Percentiles rank a stretch among this genome's conserved stretches.
Conservation (phyloP, 2,113 vertebrate species). For the Thunnus maccoyii region DNA sequence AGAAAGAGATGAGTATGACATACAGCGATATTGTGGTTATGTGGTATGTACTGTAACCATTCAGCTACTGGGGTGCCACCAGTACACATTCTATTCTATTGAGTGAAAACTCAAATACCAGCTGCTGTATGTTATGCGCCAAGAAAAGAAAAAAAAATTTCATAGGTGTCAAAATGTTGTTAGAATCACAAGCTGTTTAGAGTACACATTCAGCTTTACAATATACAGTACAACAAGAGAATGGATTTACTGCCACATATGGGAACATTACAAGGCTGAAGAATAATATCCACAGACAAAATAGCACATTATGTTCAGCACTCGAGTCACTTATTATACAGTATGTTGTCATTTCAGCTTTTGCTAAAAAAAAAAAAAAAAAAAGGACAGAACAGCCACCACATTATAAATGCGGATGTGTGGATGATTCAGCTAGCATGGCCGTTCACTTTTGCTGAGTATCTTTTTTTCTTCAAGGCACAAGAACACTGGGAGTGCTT, state of each 20-base stretch:
- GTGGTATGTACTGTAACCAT: too few species aligned
- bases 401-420: not conserved
- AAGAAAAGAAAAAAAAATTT: conserved; percentile 1
- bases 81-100: conserved; percentile 28
- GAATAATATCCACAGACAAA: conserved; percentile 20
- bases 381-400: conserved; percentile 3
- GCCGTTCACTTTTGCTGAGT: conserved; percentile 35
- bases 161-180: not conserved
- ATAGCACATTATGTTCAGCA: conserved; percentile 33
- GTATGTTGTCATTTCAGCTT: conserved; percentile 28
- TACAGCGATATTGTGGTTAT: too few species aligned
- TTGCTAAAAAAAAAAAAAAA: conserved; percentile 46
- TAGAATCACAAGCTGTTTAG: conserved; percentile 14
- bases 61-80: not conserved
- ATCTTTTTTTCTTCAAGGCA: conserved; percentile 77
- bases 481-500: conserved; percentile 65
- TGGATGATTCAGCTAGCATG: conserved; percentile 45
- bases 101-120: conserved; percentile 46
- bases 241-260: conserved; percentile 4
- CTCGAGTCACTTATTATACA: conserved; percentile 30
- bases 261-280: conserved; percentile 1
- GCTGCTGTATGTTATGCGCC: conserved; percentile 14
- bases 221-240: conserved; percentile 47
- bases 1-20: too few species aligned
- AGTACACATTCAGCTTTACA: conserved; percentile 35